phyloP scores from a whole-genome alignment of 1,140 invertebrate genomes.

The Apolygus lucorum region DNA sequence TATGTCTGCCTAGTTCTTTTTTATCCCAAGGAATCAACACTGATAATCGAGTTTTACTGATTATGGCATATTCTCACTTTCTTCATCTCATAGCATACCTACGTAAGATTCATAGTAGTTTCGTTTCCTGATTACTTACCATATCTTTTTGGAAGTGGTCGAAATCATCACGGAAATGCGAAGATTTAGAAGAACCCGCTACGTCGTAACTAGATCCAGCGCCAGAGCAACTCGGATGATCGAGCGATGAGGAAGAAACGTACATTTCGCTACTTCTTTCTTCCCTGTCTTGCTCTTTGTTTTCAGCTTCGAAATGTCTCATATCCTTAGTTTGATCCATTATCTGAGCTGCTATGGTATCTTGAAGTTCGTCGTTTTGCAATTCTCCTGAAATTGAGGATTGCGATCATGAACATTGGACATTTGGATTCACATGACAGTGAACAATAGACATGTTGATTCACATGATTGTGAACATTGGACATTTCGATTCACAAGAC shows the following conservation, averaged over 20 bases:
- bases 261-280: background rate
- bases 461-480: background rate
- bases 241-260: background rate
- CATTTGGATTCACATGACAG: background rate
- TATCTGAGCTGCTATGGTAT: conserved; percentile 25
- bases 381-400: conserved; percentile 26
- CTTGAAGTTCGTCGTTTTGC: conserved; percentile 22
- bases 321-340: conserved; percentile 25
- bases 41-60: no score
- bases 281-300: background rate
- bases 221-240: background rate
- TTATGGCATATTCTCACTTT: background rate
- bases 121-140: background rate
- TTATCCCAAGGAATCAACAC: background rate
- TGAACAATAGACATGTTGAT: background rate
- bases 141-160: conserved; percentile 4
- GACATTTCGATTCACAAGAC: no score
- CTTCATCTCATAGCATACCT: background rate
- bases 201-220: background rate
- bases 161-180: background rate
- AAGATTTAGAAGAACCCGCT: background rate
- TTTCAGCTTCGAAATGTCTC: background rate
- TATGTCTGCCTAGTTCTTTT: no score
- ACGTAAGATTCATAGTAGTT: background rate
- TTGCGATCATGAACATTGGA: background rate